These are phyloP conservation scores for Euschistus heros DNA, from an alignment of 1,140 invertebrate genomes.

Conservation along the genomic window DNA sequence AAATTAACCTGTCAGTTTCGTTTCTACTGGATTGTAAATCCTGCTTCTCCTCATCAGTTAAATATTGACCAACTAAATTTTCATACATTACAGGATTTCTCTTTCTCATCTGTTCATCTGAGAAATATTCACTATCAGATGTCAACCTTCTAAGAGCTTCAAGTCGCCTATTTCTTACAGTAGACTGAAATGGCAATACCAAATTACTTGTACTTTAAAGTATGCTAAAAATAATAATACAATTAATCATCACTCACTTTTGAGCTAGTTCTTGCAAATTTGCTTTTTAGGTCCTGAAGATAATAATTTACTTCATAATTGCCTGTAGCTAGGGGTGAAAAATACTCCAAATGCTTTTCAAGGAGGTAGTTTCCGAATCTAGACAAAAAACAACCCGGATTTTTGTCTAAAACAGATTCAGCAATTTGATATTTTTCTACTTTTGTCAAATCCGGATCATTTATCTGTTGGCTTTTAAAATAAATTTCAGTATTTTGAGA, in stretches of 20 bases:
- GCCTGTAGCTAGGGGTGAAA: conserved; percentile 32
- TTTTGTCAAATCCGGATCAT: conserved; percentile 55
- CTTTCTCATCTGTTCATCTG: conserved; percentile 84
- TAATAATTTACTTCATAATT: neutral
- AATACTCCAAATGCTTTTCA: conserved; percentile 54
- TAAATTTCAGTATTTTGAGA: conserved; percentile 23
- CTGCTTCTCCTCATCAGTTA: conserved; percentile 62
- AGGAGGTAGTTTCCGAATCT: conserved; percentile 65
- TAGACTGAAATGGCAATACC: conserved; percentile 35
- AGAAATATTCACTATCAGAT: conserved; percentile 66
- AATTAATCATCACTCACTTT: neutral
- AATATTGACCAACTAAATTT: conserved; percentile 72
- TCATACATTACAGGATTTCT: conserved; percentile 82
- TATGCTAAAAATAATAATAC: neutral
- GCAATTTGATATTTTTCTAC: conserved; percentile 61
- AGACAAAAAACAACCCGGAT: conserved; percentile 54
- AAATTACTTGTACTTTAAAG: neutral
- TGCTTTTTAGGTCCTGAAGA: neutral
- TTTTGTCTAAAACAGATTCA: conserved; percentile 49
- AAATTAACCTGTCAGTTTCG: neutral
- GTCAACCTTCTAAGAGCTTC: conserved; percentile 67
- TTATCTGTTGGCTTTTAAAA: conserved; percentile 55
- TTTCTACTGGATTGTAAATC: conserved; percentile 27
- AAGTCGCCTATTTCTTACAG: conserved; percentile 68
- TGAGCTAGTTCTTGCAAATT: neutral